phyloP scores from a whole-genome alignment of 92 coral and sea anemone genomes.

The Phenganax marumi region DNA sequence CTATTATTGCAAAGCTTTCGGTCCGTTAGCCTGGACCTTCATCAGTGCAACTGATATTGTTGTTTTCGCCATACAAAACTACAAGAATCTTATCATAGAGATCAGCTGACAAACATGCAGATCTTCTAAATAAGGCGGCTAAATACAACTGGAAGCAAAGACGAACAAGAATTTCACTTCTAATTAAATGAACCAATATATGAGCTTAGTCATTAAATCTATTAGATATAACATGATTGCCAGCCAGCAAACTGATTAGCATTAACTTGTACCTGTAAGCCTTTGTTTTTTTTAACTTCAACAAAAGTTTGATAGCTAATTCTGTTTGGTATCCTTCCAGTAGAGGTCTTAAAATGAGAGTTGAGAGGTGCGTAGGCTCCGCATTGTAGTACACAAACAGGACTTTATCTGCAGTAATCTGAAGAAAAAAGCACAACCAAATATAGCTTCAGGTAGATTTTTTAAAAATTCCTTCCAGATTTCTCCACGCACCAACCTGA shows the following conservation, averaged over 20 bases:
- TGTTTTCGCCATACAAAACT: no score
- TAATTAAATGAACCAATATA: no score
- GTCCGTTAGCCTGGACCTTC: no score
- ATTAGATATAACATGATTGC: no score
- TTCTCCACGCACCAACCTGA: conserved; percentile 1
- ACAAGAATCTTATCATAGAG: no score
- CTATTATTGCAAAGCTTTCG: no score
- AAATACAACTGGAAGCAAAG: no score
- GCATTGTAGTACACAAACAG: conserved; percentile 72
- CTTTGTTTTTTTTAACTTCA: conserved; percentile 16
- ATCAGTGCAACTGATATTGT: no score
- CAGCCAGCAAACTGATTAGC: background rate
- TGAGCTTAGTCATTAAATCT: no score
- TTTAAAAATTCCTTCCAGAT: background rate
- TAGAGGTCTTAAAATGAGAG: conserved; percentile 83
- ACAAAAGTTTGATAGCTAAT: conserved; percentile 31
- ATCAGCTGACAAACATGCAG: no score
- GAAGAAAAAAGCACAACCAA: background rate
- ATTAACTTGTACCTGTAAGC: background rate
- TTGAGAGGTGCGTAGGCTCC: conserved; percentile 85
- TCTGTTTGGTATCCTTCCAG: conserved; percentile 87
- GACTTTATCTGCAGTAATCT: conserved; percentile 87
- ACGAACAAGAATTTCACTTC: no score
- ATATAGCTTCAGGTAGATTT: background rate
- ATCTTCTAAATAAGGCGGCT: no score